Percentiles rank a stretch among this genome's conserved stretches.
Conservation (phyloP, 2,113 vertebrate genomes). For the Peromyscus californicus region DNA sequence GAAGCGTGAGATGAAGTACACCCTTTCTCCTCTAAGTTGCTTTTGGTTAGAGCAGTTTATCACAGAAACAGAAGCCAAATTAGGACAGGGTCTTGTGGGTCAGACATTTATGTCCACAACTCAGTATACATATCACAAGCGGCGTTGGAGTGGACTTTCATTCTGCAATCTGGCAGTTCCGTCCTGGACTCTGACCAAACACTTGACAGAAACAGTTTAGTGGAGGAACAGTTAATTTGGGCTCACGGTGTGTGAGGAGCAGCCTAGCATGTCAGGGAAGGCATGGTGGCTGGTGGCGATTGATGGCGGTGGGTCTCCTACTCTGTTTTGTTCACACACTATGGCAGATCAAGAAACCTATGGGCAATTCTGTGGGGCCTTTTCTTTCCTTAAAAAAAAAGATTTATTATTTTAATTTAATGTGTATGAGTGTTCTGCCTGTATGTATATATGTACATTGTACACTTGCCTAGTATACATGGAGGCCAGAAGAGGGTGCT, state of each 20-base stretch:
- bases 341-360: neutral
- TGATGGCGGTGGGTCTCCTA: neutral
- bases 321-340: neutral
- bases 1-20: neutral
- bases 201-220: neutral
- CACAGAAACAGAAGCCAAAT: neutral
- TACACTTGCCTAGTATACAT: neutral
- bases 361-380: neutral
- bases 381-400: neutral
- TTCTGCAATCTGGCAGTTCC: neutral
- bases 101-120: neutral
- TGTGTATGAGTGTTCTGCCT: no score
- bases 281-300: no score
- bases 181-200: neutral
- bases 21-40: neutral
- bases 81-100: neutral
- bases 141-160: neutral
- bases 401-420: neutral
- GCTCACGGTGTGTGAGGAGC: neutral
- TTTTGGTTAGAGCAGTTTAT: neutral
- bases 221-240: neutral
- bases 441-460: neutral
- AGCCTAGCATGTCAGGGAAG: neutral
- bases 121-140: neutral
- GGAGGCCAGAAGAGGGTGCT: neutral